These are phyloP conservation scores for Premnoplex brunnescens DNA, from an alignment of 2,797 vertebrate genomes.

Conservation along the genomic window DNA sequence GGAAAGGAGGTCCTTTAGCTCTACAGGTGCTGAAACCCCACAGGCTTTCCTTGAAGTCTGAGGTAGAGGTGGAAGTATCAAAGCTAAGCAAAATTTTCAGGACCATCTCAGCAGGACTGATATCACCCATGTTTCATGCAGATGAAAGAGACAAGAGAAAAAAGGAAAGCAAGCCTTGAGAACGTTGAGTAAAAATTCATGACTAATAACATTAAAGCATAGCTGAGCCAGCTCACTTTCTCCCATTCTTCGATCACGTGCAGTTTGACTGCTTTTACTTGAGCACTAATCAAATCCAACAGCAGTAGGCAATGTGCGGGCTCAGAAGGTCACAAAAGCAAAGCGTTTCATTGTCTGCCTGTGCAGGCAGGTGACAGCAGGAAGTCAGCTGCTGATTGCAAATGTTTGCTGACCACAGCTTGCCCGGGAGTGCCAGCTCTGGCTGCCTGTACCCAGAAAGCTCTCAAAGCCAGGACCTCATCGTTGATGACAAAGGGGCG, in stretches of 20 bases:
- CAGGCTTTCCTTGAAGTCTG: constrained; percentile 3
- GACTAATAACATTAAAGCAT: not conserved
- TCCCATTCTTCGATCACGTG: not conserved
- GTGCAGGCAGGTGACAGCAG: not conserved
- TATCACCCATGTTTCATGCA: not conserved
- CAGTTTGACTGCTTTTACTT: not conserved
- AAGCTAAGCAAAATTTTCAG: not conserved
- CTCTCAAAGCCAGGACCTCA: not conserved
- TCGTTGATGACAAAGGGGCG: not conserved
- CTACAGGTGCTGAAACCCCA: not conserved
- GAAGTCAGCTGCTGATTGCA: not conserved
- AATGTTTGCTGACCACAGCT: constrained; percentile 26
- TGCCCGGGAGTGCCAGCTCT: not conserved
- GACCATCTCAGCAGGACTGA: not conserved
- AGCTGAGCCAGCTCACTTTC: not conserved
- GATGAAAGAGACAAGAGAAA: not conserved
- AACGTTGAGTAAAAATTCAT: not conserved
- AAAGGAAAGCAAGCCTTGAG: not conserved
- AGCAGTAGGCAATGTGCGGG: not conserved
- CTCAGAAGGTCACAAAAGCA: not conserved
- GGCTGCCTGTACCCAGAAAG: not conserved
- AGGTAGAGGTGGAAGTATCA: not conserved
- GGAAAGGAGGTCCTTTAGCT: not conserved
- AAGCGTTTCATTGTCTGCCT: not conserved
- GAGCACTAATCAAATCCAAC: not conserved